Conservation (phyloP, 2,797 vertebrate genomes). For the Mionectes olivaceus region DNA sequence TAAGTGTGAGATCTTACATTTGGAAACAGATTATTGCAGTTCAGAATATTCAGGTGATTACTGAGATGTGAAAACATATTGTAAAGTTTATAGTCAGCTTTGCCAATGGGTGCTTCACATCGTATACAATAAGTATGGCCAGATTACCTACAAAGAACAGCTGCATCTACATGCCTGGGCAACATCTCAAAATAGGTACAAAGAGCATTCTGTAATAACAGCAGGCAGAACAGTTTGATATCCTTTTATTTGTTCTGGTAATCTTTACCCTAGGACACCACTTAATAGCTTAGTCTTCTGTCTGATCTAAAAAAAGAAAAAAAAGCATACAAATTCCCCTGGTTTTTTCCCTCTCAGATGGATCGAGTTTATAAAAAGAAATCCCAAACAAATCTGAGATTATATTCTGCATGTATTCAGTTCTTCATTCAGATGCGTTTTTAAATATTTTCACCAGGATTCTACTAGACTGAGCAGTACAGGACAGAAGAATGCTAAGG, state of each 20-base stretch:
- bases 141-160: not conserved
- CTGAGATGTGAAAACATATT: not conserved
- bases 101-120: not conserved
- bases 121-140: not conserved
- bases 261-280: not conserved
- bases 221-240: not conserved
- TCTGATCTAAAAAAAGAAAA: not conserved
- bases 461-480: not conserved
- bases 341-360: not conserved
- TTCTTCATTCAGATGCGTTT: not conserved
- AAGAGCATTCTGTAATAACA: not conserved
- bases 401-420: not conserved
- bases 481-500: not conserved
- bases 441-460: not conserved
- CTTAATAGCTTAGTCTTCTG: not conserved
- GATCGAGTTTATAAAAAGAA: not conserved
- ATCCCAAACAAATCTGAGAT: not conserved
- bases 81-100: not conserved
- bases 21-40: not conserved
- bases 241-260: not conserved
- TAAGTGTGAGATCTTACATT: not conserved
- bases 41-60: not conserved
- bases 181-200: not conserved
- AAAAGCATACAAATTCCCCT: fast-evolving
- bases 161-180: not conserved